Evolutionary conservation across 2,113 vertebrate species (phyloP), one percentile per base, ranked within the genome.

Genomic region (Pipra filicauda): DNA sequence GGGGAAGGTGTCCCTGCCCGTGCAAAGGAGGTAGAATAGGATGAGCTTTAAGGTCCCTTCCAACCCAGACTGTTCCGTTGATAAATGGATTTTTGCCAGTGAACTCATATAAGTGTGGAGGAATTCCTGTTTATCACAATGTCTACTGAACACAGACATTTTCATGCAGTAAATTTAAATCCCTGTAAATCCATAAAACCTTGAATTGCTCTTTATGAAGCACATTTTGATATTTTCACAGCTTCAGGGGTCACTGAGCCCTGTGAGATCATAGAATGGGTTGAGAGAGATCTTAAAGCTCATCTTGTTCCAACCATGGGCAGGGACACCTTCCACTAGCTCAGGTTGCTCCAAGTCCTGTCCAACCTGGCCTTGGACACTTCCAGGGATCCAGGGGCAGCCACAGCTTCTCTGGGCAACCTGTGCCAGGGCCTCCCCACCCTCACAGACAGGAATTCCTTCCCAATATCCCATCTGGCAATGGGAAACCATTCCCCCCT

Each of bases 11-110:
- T 33, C 59, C 51, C 58, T 58, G 57, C 13, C n/a, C 15, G n/a
- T 8, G 66, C 15, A 88, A 39, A 39, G 19, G 57, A 24, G 30
- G 21, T 51, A 15, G 12, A 0, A 15, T 2, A 1, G 6, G 31
- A 33, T 46, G 5, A 6, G 13, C 0, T 54, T 12, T 2, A 61
- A 75, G 30, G 4, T 54, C 31, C 24, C 31, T 72, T 43, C 44
- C 62, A 8, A 46, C n/a, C 62, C 70, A 69, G 54, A 43, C 12
- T 14, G 46, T 8, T 6, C 20, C 12, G 14, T 28, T n/a, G 16
- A 15, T 12, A n/a, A 64, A 54, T 31, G 28, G 12, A 31, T 51
- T 84, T 88, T 70, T 73, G 41, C 72, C n/a, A 35, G 64, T 24
- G 27, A 66, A 33, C 26, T 67, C 43, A 3, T 2, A 4, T 18